Evolutionary conservation across 2,113 vertebrate species (phyloP).

Genomic region (Brienomyrus longianalis): DNA sequence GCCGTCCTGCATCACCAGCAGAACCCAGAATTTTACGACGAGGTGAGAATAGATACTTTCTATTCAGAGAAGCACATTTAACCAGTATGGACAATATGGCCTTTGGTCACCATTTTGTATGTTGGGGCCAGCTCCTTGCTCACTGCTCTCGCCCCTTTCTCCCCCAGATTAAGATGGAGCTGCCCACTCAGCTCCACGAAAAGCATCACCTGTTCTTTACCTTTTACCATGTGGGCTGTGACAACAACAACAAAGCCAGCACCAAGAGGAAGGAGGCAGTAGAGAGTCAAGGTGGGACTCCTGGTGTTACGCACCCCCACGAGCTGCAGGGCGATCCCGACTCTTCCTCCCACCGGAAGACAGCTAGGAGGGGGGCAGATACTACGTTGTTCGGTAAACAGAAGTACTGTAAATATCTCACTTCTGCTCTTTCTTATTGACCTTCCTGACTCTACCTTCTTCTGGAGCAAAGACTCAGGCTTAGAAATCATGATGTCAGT

Average conservation of each 20-base stretch:
- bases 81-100: background rate
- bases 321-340: background rate
- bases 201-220: slow-evolving; percentile 94
- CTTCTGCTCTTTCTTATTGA: background rate
- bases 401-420: background rate
- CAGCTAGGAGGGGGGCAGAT: background rate
- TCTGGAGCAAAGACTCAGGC: background rate
- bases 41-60: slow-evolving; percentile 61
- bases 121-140: background rate
- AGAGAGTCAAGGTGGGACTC: slow-evolving; percentile 76
- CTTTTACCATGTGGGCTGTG: slow-evolving; percentile 92
- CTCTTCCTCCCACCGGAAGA: background rate
- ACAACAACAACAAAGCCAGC: slow-evolving; percentile 78
- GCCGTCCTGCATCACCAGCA: slow-evolving; percentile 92
- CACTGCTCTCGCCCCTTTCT: slow-evolving; percentile 21
- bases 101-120: background rate
- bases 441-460: background rate
- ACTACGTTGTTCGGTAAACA: background rate
- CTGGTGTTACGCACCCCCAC: background rate
- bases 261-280: slow-evolving; percentile 91
- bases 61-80: background rate
- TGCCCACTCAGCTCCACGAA: slow-evolving; percentile 89
- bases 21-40: slow-evolving; percentile 96
- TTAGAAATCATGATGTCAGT: background rate
- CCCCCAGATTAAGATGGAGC: slow-evolving; percentile 86